Base-by-base conservation (phyloP, 2,113 vertebrate genomes). In the Hippocampus abdominalis region DNA sequence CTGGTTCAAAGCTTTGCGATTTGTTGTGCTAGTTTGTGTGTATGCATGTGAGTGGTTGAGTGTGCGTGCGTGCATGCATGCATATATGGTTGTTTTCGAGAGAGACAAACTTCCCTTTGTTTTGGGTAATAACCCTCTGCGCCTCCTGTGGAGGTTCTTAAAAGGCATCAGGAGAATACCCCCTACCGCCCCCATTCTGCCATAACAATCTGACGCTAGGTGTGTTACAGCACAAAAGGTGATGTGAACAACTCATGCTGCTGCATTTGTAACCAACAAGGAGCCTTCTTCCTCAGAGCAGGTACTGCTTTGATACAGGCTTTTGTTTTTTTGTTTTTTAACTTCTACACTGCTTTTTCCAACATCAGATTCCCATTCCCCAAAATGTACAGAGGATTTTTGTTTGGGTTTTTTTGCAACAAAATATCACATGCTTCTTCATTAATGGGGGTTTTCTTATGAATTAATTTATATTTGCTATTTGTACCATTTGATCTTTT, bases 131-230 rank as follows among this genome's bases (percentile, higher is more conserved):
- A 76, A 81, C 80, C 86, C 83, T 81, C 77, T 88, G 89, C 74
- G 77, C 92, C 92, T 93, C 92, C 92, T 86, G 84, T 92, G 92
- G 92, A 93, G 92, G 92, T 89, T 90, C 88, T 83, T 87, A 88
- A 87, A 87, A 79, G 71, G 73, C 79, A 79, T 76, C 60, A 48
- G 69, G 73, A 76, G 82, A 77, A 46, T 13, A 3, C 23, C 23
- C 18, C 42, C 32, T 25, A 4, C 9, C 12, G 0, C 3, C 10
- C 71, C 46, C 67, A 54, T 62, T 61, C 64, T 68, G 75, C 72
- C 75, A 66, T 68, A 71, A 75, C 29, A 65, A n/a, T 76, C 64
- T 77, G 73, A 81, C 76, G 69, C 74, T 75, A 60, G 46, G 63
- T 66, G 68, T 69, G 65, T 75, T 71, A 81, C 76, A 78, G 70